Conservation (phyloP, 1,140 invertebrate species). For the Lithobius niger region DNA sequence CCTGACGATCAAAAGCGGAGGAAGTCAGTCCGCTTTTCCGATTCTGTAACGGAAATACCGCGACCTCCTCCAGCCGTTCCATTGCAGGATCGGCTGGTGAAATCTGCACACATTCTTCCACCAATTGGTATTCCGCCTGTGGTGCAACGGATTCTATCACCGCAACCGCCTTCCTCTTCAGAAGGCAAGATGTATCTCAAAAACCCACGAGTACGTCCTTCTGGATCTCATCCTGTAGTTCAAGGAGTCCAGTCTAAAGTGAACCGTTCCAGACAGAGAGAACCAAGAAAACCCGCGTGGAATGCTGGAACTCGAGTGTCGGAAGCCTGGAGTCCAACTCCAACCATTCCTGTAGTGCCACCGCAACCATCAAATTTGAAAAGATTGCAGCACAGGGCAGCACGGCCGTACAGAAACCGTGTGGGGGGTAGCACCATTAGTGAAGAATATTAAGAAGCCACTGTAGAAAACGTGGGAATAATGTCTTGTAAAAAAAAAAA, state of each 20-base stretch:
- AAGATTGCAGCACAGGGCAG: no score
- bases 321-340: neutral
- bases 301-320: neutral
- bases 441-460: no score
- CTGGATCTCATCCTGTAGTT: neutral
- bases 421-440: no score
- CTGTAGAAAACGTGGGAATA: no score
- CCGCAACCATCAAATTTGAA: no score
- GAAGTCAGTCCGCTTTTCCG: neutral
- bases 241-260: neutral
- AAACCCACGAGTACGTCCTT: neutral
- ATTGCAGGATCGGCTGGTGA: neutral
- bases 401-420: no score
- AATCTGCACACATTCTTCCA: neutral
- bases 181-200: neutral
- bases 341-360: no score
- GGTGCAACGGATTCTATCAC: neutral
- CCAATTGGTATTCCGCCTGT: neutral
- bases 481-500: no score
- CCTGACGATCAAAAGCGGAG: neutral
- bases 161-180: neutral
- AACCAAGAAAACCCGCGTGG: neutral
- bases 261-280: neutral
- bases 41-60: neutral
- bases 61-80: neutral